Conservation (phyloP, 2,797 vertebrate species). For the Avahi laniger region DNA sequence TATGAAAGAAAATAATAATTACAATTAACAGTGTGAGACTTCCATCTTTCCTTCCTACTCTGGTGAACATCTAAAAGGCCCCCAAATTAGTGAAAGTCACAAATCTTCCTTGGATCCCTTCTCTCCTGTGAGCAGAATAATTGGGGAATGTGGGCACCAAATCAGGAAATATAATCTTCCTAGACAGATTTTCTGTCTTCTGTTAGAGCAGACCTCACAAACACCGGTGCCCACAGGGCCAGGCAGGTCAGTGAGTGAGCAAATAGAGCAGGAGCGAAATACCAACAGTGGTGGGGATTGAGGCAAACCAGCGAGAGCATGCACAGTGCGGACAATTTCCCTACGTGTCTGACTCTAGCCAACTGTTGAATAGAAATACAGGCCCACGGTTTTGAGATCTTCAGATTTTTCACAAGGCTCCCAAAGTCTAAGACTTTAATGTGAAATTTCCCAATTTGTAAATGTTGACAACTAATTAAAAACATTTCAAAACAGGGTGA, state of each 20-base stretch:
- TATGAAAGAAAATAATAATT: not conserved
- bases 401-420: conserved; percentile 26
- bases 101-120: not conserved
- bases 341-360: not conserved
- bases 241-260: not conserved
- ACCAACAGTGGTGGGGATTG: no score
- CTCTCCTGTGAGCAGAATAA: not conserved
- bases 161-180: not conserved
- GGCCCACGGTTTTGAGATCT: not conserved
- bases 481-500: conserved; percentile 44
- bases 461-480: conserved; percentile 63
- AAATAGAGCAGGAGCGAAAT: not conserved
- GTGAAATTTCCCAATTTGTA: conserved; percentile 50
- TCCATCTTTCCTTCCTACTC: not conserved
- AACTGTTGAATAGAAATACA: not conserved
- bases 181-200: not conserved
- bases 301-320: fast-evolving
- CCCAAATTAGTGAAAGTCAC: not conserved
- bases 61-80: not conserved
- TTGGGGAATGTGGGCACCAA: not conserved
- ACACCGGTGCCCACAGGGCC: not conserved
- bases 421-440: conserved; percentile 22
- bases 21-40: not conserved
- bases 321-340: not conserved
- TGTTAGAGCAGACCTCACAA: not conserved